These are phyloP conservation scores for Fulica atra DNA, from an alignment of 2,113 vertebrate species.

Conservation along the genomic window DNA sequence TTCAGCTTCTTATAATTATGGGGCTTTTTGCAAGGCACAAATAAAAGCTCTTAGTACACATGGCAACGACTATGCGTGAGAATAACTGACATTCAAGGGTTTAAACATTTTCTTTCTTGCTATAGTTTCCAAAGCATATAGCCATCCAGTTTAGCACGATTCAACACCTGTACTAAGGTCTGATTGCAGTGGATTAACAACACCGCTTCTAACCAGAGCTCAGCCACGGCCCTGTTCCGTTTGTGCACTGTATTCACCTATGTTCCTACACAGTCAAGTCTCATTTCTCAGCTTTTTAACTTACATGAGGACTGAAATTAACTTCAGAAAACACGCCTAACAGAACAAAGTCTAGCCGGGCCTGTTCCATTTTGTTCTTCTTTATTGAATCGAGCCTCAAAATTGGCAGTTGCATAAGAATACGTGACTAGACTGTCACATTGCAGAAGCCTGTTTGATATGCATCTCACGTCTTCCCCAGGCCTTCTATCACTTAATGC, in stretches of 20 bases:
- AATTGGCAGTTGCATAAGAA: constrained; percentile 45
- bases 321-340: constrained; percentile 1
- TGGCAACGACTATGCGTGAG: background rate
- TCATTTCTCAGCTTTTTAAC: constrained; percentile 32
- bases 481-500: constrained; percentile 33
- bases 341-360: background rate
- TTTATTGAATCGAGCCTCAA: constrained; percentile 46
- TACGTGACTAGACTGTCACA: background rate
- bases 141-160: background rate
- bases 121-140: background rate
- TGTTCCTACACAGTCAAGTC: background rate
- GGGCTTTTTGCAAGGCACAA: constrained; percentile 28
- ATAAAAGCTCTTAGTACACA: constrained; percentile 28
- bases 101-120: constrained; percentile 33
- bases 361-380: constrained; percentile 39
- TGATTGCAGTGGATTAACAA: constrained; percentile 11
- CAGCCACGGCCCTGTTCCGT: background rate
- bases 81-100: background rate
- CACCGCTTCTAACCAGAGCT: background rate
- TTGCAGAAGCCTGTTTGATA: background rate
- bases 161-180: background rate
- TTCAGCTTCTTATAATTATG: constrained; percentile 51
- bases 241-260: background rate
- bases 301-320: constrained; percentile 1
- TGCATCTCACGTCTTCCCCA: background rate